Evolutionary conservation across 2,797 vertebrate species (phyloP).

Genomic region (Tamandua tetradactyla): DNA sequence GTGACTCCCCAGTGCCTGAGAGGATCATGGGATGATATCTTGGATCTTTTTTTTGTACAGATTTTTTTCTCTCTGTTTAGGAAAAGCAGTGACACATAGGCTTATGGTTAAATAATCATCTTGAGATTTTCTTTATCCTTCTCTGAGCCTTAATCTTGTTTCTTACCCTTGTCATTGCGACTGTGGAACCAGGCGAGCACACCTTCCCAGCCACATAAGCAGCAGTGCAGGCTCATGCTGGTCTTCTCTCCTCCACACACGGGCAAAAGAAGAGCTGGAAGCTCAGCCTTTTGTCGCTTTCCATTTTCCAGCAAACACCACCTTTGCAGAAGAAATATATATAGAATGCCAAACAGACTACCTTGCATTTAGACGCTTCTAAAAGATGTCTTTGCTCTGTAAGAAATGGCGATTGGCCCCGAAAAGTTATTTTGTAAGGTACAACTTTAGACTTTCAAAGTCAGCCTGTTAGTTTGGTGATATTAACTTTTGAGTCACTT

Average conservation of each 20-base stretch:
- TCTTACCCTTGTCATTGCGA: background rate
- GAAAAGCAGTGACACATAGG: background rate
- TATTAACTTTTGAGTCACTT: conserved; percentile 91
- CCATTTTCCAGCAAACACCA: background rate
- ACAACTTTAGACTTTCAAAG: conserved; percentile 88
- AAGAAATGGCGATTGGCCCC: background rate
- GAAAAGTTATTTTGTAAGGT: conserved; percentile 77
- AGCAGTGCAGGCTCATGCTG: background rate
- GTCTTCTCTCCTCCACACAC: background rate
- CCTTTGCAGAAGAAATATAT: conserved; percentile 23
- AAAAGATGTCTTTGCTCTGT: background rate
- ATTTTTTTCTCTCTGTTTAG: background rate
- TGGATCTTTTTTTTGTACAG: background rate
- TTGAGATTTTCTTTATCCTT: background rate
- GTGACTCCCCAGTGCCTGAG: background rate
- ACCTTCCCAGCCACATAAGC: background rate
- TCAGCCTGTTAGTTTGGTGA: conserved; percentile 90
- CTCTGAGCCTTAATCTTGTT: background rate
- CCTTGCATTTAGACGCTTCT: background rate
- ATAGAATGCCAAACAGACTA: background rate
- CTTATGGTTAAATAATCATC: background rate
- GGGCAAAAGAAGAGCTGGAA: background rate
- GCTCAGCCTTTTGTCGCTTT: background rate
- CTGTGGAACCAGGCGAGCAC: background rate
- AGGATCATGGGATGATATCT: background rate